A percentile compares a stretch with the other conserved stretches of the same genome.
Conservation (phyloP, 2,888 invertebrate species). For the Drosophila helvetica region DNA sequence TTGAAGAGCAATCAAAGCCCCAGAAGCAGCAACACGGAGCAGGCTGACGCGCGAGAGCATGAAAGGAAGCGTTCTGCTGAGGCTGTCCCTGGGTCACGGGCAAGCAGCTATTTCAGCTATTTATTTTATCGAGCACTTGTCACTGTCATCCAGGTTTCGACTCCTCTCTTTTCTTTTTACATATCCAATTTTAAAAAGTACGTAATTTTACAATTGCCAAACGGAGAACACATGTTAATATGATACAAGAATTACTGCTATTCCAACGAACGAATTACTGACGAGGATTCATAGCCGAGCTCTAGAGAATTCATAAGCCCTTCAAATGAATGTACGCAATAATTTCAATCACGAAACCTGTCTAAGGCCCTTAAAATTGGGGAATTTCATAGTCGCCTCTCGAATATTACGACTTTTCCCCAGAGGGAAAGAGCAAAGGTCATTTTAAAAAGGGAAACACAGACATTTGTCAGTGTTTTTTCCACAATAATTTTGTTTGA, state of each 20-base stretch:
- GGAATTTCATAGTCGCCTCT: neutral
- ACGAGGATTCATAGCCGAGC: too few species aligned
- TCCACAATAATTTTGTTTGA: conserved; percentile 2
- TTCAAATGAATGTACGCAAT: neutral
- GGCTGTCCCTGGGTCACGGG: conserved; percentile 6
- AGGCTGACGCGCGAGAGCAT: neutral
- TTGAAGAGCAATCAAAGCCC: conserved; percentile 22
- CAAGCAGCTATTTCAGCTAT: too few species aligned
- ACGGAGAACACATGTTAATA: neutral
- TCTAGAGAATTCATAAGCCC: too few species aligned
- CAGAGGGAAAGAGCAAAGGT: neutral
- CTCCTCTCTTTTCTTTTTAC: neutral
- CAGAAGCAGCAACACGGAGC: neutral
- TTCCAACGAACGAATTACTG: too few species aligned
- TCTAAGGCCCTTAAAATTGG: neutral
- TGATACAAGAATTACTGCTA: too few species aligned
- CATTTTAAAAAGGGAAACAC: neutral
- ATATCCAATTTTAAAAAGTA: conserved; percentile 12
- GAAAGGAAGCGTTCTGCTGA: conserved; percentile 19
- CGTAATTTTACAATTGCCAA: conserved; percentile 8
- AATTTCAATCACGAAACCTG: neutral
- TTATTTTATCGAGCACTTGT: too few species aligned
- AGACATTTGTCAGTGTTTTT: conserved; percentile 4
- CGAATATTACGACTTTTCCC: neutral
- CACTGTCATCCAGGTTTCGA: too few species aligned